Evolutionary conservation across 1,140 invertebrate genomes (phyloP), one percentile per base, ranked within the genome.

Genomic region (Vanessa atalanta): DNA sequence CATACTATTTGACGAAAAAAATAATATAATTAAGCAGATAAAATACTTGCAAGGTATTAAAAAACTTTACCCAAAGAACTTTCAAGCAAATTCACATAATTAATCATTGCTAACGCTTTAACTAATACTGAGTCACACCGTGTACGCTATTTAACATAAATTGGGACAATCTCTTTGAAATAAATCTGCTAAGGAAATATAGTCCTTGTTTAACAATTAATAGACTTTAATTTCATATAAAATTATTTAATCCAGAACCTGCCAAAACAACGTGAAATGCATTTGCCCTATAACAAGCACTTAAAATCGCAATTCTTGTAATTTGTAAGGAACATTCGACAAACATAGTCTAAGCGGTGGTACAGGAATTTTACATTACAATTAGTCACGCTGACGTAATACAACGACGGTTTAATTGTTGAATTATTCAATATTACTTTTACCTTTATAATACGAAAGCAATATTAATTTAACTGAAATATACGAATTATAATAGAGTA

Each of bases 221-320:
- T 61, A 61, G n/a, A 37, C 11, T 16, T 15, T 37, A 61, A 61
- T 15, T 12, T 61, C 12, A 16, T 16, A 15, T 37, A 6, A 37
- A 61, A 20, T 53, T 15, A 23, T 23, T 0, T 23, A 15, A 14
- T 61, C 31, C 13, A 61, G 57, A 37, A 37, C 37, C 3, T 37
- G 57, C 57, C 57, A 14, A 72, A 75, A 71, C 67, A 65, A 51
- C 26, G 69, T 26, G 73, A 75, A 75, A 75, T 71, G 69, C 51
- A 60, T 60, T 64, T 65, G 75, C 65, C 71, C 75, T 76, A 73
- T 76, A 76, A 75, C 55, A 60, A 69, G 26, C 51, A 55, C 31
- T 68, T 76, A 65, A 76, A 76, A 53, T 72, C 20, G 60, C 57
- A 70, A 73, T 70, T 72, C 70, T 65, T 76, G 75, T 76, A 61